Evolutionary conservation across 2,888 invertebrate genomes (phyloP).

Genomic region (Chirona hameri): DNA sequence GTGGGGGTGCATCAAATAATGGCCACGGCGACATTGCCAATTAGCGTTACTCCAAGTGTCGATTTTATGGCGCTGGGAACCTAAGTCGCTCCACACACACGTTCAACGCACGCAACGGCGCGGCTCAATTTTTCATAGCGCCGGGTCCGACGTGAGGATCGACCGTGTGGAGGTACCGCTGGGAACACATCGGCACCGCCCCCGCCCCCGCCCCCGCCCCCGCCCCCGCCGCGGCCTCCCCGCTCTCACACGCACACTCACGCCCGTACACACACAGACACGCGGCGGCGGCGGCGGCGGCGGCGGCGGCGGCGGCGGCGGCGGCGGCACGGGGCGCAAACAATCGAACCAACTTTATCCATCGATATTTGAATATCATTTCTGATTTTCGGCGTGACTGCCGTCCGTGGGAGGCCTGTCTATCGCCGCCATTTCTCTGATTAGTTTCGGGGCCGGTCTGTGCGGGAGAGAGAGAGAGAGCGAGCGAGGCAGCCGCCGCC

Average conservation of each 20-base stretch:
- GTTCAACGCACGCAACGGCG: neutral
- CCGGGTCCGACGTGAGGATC: neutral
- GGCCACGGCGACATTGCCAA: conserved; percentile 6
- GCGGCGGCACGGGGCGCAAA: no score
- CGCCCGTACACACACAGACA: no score
- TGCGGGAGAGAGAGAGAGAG: neutral
- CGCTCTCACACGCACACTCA: neutral
- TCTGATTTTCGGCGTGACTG: conserved; percentile 14
- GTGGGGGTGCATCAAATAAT: conserved; percentile 25
- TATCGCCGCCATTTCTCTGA: neutral
- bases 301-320: no score
- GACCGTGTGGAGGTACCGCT: neutral
- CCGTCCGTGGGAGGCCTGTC: neutral
- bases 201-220: neutral
- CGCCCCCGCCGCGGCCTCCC: neutral
- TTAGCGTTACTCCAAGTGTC: conserved; percentile 23
- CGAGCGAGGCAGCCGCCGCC: neutral
- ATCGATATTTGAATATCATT: conserved; percentile 25
- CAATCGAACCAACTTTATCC: conserved; percentile 7
- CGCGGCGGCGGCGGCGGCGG: neutral
- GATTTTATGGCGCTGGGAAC: conserved; percentile 14
- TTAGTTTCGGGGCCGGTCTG: neutral
- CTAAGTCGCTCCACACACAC: conserved; percentile 7
- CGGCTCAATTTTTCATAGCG: neutral
- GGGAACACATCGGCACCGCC: neutral